Conservation (phyloP, 35 echinoderm and acorn worm species). For the Anneissia japonica region DNA sequence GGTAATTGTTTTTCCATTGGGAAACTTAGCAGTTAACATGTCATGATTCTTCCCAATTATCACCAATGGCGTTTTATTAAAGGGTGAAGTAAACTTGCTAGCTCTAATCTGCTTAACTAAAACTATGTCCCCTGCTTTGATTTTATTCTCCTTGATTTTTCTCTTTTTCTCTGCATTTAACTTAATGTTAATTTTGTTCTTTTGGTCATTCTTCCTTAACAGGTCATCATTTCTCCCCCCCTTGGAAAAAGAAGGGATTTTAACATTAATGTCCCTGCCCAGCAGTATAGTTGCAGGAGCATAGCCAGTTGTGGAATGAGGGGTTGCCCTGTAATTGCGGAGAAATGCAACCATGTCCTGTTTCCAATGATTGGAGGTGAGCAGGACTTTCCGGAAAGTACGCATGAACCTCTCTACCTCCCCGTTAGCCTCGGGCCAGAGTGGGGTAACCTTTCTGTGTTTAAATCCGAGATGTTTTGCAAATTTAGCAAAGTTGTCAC, state of each 20-base stretch:
- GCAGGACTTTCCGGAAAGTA: constrained; percentile 51
- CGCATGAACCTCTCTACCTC: constrained; percentile 73
- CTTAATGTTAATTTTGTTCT: not conserved
- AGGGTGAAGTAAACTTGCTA: not conserved
- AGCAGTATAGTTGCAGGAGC: constrained; percentile 52
- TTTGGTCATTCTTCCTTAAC: not conserved
- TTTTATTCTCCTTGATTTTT: not conserved
- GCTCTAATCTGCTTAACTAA: not conserved
- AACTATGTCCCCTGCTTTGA: not conserved
- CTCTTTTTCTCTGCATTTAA: not conserved
- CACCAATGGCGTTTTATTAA: not conserved
- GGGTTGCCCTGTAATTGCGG: constrained; percentile 66
- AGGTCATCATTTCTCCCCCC: too few species aligned
- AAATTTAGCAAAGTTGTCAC: constrained; percentile 45
- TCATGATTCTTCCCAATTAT: not conserved
- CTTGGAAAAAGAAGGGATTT: not conserved
- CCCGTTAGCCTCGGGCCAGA: constrained; percentile 77
- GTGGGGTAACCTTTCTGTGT: constrained; percentile 49
- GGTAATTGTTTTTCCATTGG: not conserved
- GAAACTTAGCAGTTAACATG: not conserved
- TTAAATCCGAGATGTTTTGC: constrained; percentile 61
- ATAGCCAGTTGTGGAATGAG: constrained; percentile 45
- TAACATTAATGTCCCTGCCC: not conserved
- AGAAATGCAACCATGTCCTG: constrained; percentile 60
- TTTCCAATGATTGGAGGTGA: constrained; percentile 47